Evolutionary conservation across 2,797 vertebrate genomes (phyloP).

Genomic region (Coccyzus lansbergi): DNA sequence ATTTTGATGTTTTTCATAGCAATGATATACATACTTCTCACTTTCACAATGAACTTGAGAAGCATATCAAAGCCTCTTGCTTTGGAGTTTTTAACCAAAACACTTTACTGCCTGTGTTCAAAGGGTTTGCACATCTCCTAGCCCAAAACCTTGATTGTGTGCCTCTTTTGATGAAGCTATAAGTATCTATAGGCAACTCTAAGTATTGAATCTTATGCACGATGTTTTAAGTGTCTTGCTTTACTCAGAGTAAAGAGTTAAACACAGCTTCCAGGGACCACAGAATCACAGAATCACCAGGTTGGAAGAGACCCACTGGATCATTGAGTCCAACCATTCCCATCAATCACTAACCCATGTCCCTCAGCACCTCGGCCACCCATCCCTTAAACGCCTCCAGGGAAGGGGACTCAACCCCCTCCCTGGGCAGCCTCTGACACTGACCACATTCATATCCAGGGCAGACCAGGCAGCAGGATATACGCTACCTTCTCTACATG

Average conservation of each 20-base stretch:
- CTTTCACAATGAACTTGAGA: not conserved
- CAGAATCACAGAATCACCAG: too few species aligned
- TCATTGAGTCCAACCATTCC: too few species aligned
- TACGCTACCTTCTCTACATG: not conserved
- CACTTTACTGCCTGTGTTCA: not conserved
- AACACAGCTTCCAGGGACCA: not conserved
- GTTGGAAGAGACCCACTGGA: too few species aligned
- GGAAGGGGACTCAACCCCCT: too few species aligned
- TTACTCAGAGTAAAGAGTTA: not conserved
- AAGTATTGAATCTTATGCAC: not conserved
- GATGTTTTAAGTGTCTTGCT: not conserved
- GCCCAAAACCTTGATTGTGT: fast-evolving
- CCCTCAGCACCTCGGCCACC: too few species aligned
- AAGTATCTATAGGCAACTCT: not conserved
- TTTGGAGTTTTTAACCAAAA: not conserved
- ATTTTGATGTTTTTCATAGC: not conserved
- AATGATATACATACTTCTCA: not conserved
- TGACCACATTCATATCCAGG: not conserved
- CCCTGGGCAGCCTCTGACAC: too few species aligned
- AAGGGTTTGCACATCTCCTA: not conserved
- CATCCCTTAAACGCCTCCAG: too few species aligned
- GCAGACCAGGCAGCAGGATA: not conserved
- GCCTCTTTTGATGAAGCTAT: not conserved
- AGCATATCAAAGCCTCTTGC: not conserved
- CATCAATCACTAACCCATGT: too few species aligned